Percentiles rank a stretch among this genome's conserved stretches.
These are phyloP conservation scores for Sesamia inferens DNA, from an alignment of 2,888 invertebrate species.

Conservation along the genomic window DNA sequence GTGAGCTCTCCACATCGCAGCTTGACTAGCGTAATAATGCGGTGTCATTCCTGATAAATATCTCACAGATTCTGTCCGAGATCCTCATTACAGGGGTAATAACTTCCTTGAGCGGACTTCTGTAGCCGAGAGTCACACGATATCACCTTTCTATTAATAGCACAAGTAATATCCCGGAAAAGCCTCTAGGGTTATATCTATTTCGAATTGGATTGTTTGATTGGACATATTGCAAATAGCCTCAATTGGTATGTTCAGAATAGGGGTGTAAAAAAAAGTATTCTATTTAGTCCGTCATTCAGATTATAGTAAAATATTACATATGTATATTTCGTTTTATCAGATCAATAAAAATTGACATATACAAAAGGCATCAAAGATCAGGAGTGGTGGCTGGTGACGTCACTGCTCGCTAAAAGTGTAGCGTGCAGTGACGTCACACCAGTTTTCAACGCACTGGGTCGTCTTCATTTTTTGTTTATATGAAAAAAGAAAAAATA, in stretches of 20 bases:
- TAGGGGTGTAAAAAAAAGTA: too few relatives aligned
- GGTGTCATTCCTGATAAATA: conserved; percentile 26
- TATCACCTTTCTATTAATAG: conserved; percentile 10
- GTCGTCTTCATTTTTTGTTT: too few relatives aligned
- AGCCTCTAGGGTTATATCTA: background rate
- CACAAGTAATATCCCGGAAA: background rate
- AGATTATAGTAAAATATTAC: too few relatives aligned
- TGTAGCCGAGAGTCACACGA: conserved; percentile 5
- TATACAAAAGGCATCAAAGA: too few relatives aligned
- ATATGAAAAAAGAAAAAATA: too few relatives aligned
- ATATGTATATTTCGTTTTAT: too few relatives aligned
- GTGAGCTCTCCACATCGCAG: background rate
- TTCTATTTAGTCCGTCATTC: too few relatives aligned
- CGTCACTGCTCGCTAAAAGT: too few relatives aligned
- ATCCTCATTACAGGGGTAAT: conserved; percentile 27
- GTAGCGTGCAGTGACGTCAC: too few relatives aligned
- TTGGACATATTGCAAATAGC: background rate
- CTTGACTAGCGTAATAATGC: background rate
- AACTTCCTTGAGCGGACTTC: conserved; percentile 16
- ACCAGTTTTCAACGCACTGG: too few relatives aligned
- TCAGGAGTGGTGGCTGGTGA: too few relatives aligned
- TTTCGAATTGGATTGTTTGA: background rate
- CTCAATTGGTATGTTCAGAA: background rate
- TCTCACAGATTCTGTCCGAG: background rate
- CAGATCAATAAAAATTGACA: too few relatives aligned